Conservation (phyloP, 2,888 invertebrate genomes). For the Thelaira solivaga region DNA sequence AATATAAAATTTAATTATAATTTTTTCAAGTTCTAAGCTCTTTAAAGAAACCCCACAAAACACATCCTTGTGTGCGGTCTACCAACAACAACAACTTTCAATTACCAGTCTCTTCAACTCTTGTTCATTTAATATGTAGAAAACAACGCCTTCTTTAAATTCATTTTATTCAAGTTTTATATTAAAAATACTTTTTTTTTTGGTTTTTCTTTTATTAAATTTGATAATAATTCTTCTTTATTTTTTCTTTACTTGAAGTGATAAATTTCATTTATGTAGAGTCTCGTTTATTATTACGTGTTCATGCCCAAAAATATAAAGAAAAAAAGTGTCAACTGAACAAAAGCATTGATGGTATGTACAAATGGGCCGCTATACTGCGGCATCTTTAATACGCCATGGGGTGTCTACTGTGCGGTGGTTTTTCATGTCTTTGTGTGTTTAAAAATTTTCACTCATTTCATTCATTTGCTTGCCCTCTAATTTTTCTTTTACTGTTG, state of each 20-base stretch:
- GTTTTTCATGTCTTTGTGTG: constrained; percentile 73
- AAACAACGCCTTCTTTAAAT: constrained; percentile 65
- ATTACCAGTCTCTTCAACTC: constrained; percentile 6
- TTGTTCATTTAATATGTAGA: background rate
- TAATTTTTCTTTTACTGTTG: constrained; percentile 30
- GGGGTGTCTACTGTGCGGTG: constrained; percentile 74
- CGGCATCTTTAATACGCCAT: constrained; percentile 76
- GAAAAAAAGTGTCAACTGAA: constrained; percentile 77
- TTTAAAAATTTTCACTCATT: constrained; percentile 61
- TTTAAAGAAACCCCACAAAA: background rate
- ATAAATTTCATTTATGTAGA: constrained; percentile 39
- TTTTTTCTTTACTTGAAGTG: background rate
- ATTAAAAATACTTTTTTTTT: constrained; percentile 26
- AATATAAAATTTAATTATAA: constrained; percentile 20
- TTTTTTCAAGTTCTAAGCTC: background rate
- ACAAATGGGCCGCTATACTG: constrained; percentile 74
- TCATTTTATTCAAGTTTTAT: constrained; percentile 35
- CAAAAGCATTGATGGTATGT: constrained; percentile 74
- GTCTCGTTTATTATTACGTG: constrained; percentile 55
- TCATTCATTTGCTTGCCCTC: constrained; percentile 26
- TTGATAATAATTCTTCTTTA: too few species aligned
- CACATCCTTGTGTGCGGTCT: constrained; percentile 64
- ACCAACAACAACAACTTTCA: background rate
- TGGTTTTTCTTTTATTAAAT: background rate
- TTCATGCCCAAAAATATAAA: constrained; percentile 77